phyloP scores from a whole-genome alignment of 2,888 invertebrate genomes.

The Phortica magna region DNA sequence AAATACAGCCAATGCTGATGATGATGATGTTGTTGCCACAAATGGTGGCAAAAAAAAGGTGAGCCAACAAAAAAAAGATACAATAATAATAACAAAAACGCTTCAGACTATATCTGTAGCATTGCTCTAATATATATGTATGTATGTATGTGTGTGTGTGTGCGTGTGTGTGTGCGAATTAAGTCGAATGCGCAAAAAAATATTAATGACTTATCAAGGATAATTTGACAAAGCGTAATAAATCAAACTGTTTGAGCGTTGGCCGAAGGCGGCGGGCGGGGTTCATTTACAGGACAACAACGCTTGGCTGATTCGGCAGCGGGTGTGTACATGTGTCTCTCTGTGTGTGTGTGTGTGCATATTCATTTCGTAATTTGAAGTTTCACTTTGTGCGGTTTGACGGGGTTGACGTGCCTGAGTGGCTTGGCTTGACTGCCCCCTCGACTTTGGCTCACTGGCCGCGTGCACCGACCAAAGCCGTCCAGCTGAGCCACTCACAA shows the following conservation, averaged over 20 bases:
- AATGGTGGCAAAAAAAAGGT: background rate
- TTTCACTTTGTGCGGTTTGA: too few species aligned
- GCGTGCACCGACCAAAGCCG: background rate
- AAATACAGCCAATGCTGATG: background rate
- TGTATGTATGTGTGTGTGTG: background rate
- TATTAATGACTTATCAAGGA: conserved; percentile 79
- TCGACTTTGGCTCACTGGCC: background rate
- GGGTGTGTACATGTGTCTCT: too few species aligned
- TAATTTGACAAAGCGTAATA: conserved; percentile 78
- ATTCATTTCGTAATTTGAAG: conserved; percentile 15
- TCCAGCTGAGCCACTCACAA: background rate
- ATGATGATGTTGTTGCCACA: too few species aligned
- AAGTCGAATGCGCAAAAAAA: conserved; percentile 55
- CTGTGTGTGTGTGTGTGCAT: background rate
- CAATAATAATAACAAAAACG: conserved; percentile 57
- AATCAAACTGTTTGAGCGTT: conserved; percentile 65
- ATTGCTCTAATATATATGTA: too few species aligned
- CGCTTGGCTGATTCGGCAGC: too few species aligned
- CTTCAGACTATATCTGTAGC: conserved; percentile 34
- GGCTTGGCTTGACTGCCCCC: background rate
- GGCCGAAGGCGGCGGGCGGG: too few species aligned
- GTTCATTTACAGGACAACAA: too few species aligned
- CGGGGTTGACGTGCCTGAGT: too few species aligned
- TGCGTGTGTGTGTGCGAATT: background rate
- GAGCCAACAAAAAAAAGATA: conserved; percentile 45